A percentile compares a stretch with the other conserved stretches of the same genome.
Conservation (phyloP, 2,113 vertebrate species). For the Helogale parvula region DNA sequence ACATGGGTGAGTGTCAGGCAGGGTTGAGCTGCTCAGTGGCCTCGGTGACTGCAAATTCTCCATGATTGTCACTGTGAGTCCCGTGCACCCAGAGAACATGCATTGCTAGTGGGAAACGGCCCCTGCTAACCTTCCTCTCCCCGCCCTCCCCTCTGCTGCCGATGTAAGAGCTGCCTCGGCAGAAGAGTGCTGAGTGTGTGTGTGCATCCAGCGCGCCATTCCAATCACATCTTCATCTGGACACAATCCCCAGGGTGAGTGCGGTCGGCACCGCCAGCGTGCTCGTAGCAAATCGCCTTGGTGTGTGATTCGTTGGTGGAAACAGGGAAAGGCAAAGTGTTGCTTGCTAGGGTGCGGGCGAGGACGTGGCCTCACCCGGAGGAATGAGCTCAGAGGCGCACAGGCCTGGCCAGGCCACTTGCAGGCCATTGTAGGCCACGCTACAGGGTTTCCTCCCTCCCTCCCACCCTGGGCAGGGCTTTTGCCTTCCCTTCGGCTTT, state of each 20-base stretch:
- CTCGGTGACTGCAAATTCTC: neutral
- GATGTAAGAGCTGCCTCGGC: neutral
- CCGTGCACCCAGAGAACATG: accelerated
- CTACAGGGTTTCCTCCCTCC: neutral
- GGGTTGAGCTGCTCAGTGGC: neutral
- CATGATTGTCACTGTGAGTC: neutral
- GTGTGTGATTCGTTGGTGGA: slow-evolving; percentile 45
- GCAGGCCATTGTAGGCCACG: neutral
- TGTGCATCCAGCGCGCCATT: neutral
- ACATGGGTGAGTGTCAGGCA: neutral
- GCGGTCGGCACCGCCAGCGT: neutral
- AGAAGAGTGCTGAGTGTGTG: neutral
- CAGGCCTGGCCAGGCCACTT: neutral
- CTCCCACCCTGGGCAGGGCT: neutral
- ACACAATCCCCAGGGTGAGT: slow-evolving; percentile 37
- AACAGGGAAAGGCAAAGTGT: neutral
- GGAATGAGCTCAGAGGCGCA: neutral
- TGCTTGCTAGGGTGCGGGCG: neutral
- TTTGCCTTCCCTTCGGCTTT: neutral
- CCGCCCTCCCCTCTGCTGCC: accelerated
- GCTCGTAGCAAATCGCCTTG: neutral
- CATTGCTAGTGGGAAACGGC: neutral
- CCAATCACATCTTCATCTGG: neutral
- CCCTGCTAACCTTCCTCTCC: neutral
- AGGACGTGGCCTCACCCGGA: neutral